These are phyloP conservation scores for Urocynchramus pylzowi DNA, from an alignment of 2,113 vertebrate genomes.

Conservation along the genomic window DNA sequence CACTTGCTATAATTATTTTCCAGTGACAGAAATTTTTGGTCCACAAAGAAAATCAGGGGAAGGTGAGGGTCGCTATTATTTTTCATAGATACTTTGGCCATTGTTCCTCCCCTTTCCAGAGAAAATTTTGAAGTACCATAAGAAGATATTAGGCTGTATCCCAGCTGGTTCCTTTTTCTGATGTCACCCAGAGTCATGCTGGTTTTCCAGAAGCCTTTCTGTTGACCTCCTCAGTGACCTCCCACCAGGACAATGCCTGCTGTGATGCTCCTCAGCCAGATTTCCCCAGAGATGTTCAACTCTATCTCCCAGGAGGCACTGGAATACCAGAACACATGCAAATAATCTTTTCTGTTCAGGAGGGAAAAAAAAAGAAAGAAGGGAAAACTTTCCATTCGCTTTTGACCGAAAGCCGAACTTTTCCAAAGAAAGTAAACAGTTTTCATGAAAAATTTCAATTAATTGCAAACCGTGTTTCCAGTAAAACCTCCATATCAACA, in stretches of 20 bases:
- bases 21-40: neutral
- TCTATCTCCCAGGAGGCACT: neutral
- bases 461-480: neutral
- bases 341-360: neutral
- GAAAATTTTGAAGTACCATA: neutral
- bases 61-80: neutral
- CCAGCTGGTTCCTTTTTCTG: neutral
- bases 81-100: neutral
- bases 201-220: neutral
- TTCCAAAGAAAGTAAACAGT: constrained; percentile 11
- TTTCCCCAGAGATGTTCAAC: neutral
- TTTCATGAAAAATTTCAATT: neutral
- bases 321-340: neutral
- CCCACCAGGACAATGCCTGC: neutral
- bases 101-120: neutral
- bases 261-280: fast-evolving
- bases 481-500: neutral
- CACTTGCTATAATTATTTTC: neutral
- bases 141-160: neutral
- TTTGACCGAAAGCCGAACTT: neutral
- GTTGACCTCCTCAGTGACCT: neutral
- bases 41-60: neutral
- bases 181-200: neutral
- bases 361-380: neutral
- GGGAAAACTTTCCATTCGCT: neutral